phyloP scores from a whole-genome alignment of 2,113 vertebrate species.

The Orcinus orca region DNA sequence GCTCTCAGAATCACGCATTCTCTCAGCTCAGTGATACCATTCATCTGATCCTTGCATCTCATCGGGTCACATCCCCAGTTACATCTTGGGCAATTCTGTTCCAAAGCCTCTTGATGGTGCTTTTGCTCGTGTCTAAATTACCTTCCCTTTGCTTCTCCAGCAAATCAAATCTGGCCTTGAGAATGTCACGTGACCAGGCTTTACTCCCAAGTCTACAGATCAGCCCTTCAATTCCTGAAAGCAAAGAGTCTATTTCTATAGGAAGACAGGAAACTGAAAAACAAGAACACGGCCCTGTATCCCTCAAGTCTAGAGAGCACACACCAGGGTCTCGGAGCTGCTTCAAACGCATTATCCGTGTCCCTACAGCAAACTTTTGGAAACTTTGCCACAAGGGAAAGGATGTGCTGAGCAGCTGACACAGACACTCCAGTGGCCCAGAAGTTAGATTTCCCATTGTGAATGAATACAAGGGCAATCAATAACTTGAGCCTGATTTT shows the following conservation, averaged over 20 bases:
- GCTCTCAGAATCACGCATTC: not conserved
- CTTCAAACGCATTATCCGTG: not conserved
- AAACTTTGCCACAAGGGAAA: not conserved
- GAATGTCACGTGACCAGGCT: not conserved
- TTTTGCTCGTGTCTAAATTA: not conserved
- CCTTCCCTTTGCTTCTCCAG: not conserved
- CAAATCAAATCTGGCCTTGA: not conserved
- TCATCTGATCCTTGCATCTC: not conserved
- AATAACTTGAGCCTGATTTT: not conserved
- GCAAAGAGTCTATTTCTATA: not conserved
- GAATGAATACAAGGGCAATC: not conserved
- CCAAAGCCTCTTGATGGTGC: not conserved
- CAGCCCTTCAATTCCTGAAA: not conserved
- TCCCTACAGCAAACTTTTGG: not conserved
- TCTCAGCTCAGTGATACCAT: not conserved
- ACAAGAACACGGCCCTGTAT: not conserved
- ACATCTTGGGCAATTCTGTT: not conserved
- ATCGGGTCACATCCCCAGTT: too few species aligned
- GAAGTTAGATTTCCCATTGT: not conserved
- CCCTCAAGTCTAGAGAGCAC: not conserved
- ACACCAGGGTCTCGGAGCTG: accelerated
- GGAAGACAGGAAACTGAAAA: not conserved
- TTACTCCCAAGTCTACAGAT: not conserved
- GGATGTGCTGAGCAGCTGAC: not conserved
- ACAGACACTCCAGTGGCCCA: not conserved